Percentiles rank a stretch among this genome's conserved stretches.
phyloP scores from a whole-genome alignment of 2,797 vertebrate genomes.

The Coracias cyanogaster region DNA sequence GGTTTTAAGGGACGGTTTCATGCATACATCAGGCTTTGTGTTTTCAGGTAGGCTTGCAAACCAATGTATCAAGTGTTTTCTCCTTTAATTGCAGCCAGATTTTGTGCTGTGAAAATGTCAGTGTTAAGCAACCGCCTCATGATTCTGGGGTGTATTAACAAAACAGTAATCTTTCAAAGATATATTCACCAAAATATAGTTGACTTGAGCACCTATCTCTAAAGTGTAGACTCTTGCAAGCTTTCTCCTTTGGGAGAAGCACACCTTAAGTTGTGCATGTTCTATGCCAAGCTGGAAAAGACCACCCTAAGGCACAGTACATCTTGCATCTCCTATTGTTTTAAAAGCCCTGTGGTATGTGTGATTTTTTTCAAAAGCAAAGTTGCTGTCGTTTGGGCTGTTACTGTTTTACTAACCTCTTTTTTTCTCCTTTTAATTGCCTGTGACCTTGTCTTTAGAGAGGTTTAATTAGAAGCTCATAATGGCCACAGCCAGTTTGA shows the following conservation, averaged over 20 bases:
- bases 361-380: not conserved
- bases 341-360: not conserved
- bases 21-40: not conserved
- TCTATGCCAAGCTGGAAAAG: not conserved
- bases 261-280: not conserved
- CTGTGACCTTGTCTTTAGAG: not conserved
- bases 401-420: not conserved
- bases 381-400: not conserved
- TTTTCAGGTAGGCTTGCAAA: not conserved
- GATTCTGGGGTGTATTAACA: not conserved
- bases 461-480: not conserved
- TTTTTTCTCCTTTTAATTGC: not conserved
- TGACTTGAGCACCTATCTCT: not conserved
- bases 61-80: not conserved
- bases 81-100: not conserved
- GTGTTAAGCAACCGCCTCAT: not conserved
- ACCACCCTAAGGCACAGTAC: not conserved
- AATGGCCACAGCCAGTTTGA: not conserved
- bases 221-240: not conserved
- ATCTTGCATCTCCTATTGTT: not conserved
- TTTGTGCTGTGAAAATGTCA: not conserved
- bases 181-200: not conserved
- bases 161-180: not conserved
- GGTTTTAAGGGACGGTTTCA: not conserved
- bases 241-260: not conserved